Evolutionary conservation across 1,140 invertebrate species (phyloP), one percentile per base, ranked within the genome.

Genomic region (Ostrea edulis): DNA sequence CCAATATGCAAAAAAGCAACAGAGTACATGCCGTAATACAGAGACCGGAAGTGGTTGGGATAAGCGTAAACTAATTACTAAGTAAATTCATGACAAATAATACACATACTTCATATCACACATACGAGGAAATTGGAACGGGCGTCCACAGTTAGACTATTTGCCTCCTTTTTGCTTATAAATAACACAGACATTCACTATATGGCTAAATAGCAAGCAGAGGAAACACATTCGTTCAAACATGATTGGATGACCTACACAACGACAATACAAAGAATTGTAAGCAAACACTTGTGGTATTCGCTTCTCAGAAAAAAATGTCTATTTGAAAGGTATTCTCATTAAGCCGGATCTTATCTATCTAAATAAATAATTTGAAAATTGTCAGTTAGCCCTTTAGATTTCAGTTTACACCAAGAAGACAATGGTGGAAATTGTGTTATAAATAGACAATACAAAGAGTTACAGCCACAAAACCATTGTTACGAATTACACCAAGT

Each of bases 1-100:
- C 83, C 83, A 85, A 54, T 85, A 85, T 85, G 83, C 83, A 85
- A 85, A 85, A 54, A 85, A 85, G 83, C 83, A 85, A 85, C 83
- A 85, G 83, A 85, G 83, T 55, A 58, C 51, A 54, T 58, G 83
- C 17, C 35, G 11, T 52, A 14, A 83, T 2, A 22, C n/a, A 53
- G n/a, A 83, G n/a, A 52, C 29, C 68, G 29, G 29, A 77, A 77
- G 12, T 35, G 68, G 25, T 12, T 77, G 68, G 68, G 29, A 77
- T 29, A 77, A 77, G 68, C 68, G 29, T 77, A 77, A 29, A 22
- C 29, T 29, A 77, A 77, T 77, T 77, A 77, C 68, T 29, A 77
- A 77, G 25, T 77, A 77, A 77, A 77, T 77, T 77, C 68, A 77
- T 77, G 68, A 77, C 68, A 35, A 4, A 77, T 62, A 62, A 25